These are phyloP conservation scores for Bostrychus sinensis DNA, from an alignment of 2,113 vertebrate species.

Conservation along the genomic window DNA sequence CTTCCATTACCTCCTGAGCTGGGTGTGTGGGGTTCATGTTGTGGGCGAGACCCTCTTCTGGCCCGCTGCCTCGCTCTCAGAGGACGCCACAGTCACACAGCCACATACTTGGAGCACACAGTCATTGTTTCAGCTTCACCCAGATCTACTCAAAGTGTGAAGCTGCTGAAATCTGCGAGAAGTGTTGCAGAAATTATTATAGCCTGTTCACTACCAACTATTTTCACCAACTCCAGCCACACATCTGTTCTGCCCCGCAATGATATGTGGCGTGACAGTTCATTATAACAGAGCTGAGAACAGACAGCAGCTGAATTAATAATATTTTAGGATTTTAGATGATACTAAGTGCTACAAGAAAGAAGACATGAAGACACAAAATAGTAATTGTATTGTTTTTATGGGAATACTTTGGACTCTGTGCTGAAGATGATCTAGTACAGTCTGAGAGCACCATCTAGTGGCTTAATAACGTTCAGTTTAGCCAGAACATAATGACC, in stretches of 20 bases:
- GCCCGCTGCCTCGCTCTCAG: conserved; percentile 21
- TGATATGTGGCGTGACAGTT: neutral
- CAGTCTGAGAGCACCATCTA: conserved; percentile 54
- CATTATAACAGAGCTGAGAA: neutral
- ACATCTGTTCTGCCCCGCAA: conserved; percentile 8
- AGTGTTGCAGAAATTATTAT: conserved; percentile 24
- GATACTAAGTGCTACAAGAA: too few species aligned
- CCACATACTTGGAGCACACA: conserved; percentile 54
- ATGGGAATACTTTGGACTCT: neutral
- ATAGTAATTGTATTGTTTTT: too few species aligned
- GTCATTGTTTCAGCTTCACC: conserved; percentile 47
- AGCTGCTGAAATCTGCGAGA: conserved; percentile 21
- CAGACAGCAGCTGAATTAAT: too few species aligned
- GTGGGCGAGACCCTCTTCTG: conserved; percentile 57
- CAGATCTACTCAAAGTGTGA: conserved; percentile 43
- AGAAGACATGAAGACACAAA: too few species aligned
- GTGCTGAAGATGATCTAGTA: neutral
- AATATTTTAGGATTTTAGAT: too few species aligned
- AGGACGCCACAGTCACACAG: conserved; percentile 28
- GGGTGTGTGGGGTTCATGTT: conserved; percentile 54
- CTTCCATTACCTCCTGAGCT: conserved; percentile 25
- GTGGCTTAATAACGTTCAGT: conserved; percentile 24
- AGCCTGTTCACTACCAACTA: conserved; percentile 33
- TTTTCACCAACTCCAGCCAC: conserved; percentile 28
- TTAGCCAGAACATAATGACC: neutral